Base-by-base conservation (phyloP, 2,888 invertebrate species). In the Euzetes globulus region DNA sequence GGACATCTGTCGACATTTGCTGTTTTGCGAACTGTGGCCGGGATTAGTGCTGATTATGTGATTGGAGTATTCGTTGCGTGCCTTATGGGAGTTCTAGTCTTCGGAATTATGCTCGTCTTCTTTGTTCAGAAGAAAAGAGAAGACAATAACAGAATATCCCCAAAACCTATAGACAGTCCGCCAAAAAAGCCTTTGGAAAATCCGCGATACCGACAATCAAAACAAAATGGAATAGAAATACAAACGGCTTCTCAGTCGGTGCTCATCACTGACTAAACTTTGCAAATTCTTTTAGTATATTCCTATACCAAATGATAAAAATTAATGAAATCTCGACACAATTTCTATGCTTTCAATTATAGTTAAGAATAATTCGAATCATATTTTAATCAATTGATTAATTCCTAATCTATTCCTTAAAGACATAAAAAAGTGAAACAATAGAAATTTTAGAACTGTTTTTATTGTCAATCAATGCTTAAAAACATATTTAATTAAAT, bases 1-100 rank as follows among this genome's bases (percentile, higher is more conserved):
- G 76, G 76, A 5, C 75, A 75, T 45, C 19, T 76, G 29, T 68
- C 76, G 0, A 41, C 68, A 3, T 76, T 76, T 58, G 58, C 71
- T 2, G 60, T 74, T 6, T 17, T 74, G 7, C 9, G 74, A 63
- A 71, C 71, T 11, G 60, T 71, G 15, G n/a, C 71, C 19, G 74
- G 74, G n/a, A 47, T 74, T 6, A 74, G 37, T 60, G 60, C 58
- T 37, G 74, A 74, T 47, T 74, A 74, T 37, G 65, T 74, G 17
- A 74, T 74, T 25, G 78, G 78, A 27, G 78, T 78, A 65, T 72
- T 78, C 11, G 78, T 78, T 0, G 78, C 77, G 13, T 76, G 76
- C 22, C 52, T 78, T 25, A 78, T 78, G 78, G 77, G 76, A 7
- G 75, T 78, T 6, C 77, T 78, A 22, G 77, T 78, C 63, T 77